Percentiles rank a stretch among this genome's conserved stretches.
phyloP scores from a whole-genome alignment of 2,888 invertebrate species.

The Adineta ricciae region DNA sequence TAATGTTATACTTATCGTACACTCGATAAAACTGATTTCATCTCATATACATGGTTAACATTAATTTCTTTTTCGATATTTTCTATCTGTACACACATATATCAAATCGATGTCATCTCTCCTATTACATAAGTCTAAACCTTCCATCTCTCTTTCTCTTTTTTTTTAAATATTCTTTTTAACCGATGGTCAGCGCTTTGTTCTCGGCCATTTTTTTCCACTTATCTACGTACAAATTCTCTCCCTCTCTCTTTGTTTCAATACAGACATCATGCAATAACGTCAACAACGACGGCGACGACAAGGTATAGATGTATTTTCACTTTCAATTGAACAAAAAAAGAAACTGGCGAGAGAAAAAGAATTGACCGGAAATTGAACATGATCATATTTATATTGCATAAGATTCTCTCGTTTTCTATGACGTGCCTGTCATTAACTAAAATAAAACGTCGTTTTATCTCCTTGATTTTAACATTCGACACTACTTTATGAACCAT shows the following conservation, averaged over 20 bases:
- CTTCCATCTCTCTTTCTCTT: neutral
- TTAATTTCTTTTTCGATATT: neutral
- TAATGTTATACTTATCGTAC: neutral
- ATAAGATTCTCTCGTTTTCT: neutral
- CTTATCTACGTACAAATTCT: neutral
- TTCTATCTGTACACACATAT: neutral
- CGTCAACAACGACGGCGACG: too few relatives aligned
- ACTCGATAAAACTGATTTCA: neutral
- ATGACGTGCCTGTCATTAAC: neutral
- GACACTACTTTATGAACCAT: neutral
- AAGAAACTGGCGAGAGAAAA: neutral
- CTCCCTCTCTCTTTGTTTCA: neutral
- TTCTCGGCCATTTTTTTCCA: constrained; percentile 8
- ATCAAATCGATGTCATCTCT: neutral
- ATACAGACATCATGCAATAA: neutral
- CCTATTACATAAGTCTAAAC: too few relatives aligned
- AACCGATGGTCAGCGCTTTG: neutral
- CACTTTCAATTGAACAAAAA: neutral
- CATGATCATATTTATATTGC: neutral
- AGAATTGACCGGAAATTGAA: constrained; percentile 2
- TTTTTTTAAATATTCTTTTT: neutral
- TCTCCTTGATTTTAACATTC: neutral
- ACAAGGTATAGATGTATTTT: neutral
- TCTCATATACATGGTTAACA: neutral
- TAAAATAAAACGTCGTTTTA: neutral